Percentiles rank a stretch among this genome's conserved stretches.
Conservation (phyloP, 1,140 invertebrate genomes). For the Cydia amplana region DNA sequence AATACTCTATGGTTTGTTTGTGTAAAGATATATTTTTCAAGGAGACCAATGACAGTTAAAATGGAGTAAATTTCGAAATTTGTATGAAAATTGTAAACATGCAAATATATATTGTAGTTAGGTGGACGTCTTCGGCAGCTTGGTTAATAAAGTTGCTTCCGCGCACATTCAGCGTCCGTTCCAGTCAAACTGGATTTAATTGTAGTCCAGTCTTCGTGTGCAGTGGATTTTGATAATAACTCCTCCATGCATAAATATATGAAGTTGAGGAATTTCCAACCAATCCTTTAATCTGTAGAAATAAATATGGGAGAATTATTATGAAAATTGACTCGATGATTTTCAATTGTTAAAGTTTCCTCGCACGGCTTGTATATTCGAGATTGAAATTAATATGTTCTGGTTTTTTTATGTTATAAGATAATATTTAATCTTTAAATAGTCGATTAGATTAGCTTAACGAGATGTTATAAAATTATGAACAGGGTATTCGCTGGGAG, state of each 20-base stretch:
- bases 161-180: constrained; percentile 5
- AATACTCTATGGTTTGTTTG: too few relatives aligned
- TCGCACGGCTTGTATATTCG: constrained; percentile 30
- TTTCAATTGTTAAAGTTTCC: constrained; percentile 23
- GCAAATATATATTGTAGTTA: constrained; percentile 14
- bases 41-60: background rate
- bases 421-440: constrained; percentile 30
- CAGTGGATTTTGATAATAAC: background rate
- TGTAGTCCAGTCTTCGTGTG: background rate
- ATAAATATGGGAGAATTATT: background rate
- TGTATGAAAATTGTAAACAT: background rate
- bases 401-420: constrained; percentile 28
- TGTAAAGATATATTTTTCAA: too few relatives aligned
- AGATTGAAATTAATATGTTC: constrained; percentile 32
- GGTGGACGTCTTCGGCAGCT: constrained; percentile 6
- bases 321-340: background rate
- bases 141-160: background rate
- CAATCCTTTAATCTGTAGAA: background rate
- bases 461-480: constrained; percentile 32
- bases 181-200: constrained; percentile 16
- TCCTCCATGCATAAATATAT: background rate
- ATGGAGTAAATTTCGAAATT: background rate
- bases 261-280: background rate
- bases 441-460: constrained; percentile 29
- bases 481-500: constrained; percentile 29